Evolutionary conservation across 2,113 vertebrate species (phyloP).

Genomic region (Phylloscopus whistleri): DNA sequence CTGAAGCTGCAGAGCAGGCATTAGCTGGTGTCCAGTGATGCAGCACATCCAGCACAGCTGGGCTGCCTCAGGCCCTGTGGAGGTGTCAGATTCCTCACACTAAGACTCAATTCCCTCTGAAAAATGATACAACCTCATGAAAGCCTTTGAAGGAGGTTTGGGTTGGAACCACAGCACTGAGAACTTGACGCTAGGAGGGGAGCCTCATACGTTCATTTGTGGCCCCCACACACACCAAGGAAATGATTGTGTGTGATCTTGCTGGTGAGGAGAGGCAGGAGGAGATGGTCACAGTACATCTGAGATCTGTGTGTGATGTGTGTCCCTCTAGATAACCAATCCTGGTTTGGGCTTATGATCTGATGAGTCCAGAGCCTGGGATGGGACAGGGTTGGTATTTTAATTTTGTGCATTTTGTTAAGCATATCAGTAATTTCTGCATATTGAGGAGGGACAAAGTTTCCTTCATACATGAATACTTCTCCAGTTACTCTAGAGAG

Average conservation of each 20-base stretch:
- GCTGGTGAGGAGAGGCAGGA: background rate
- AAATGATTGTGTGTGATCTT: background rate
- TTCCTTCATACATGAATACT: background rate
- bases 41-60: background rate
- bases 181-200: background rate
- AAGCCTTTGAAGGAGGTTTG: background rate
- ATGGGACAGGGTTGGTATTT: background rate
- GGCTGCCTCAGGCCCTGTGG: background rate
- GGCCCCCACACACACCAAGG: background rate
- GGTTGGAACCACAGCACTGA: background rate
- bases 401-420: background rate
- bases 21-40: background rate
- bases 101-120: background rate
- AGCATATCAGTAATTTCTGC: background rate
- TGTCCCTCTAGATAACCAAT: background rate
- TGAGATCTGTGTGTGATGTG: background rate
- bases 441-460: background rate
- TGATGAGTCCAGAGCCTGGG: background rate
- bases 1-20: background rate
- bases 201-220: accelerated
- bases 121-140: background rate
- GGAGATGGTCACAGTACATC: background rate
- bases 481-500: background rate
- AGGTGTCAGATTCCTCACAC: background rate
- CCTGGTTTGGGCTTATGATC: background rate